A percentile compares a stretch with the other conserved stretches of the same genome.
These are phyloP conservation scores for Agriopis leucophaearia DNA, from an alignment of 2,888 invertebrate species.

Conservation along the genomic window DNA sequence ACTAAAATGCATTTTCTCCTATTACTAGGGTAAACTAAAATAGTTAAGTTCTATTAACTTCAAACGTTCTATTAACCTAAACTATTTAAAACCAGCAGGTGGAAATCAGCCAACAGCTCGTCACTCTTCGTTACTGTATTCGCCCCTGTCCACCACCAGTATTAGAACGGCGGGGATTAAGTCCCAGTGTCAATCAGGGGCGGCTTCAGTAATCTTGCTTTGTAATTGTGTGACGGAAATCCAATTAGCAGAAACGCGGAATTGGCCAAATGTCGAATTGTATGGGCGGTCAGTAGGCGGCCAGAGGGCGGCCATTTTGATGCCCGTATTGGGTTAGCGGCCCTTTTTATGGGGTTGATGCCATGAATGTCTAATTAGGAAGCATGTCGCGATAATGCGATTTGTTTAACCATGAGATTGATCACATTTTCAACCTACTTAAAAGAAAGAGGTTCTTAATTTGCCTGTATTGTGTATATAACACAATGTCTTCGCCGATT, in stretches of 20 bases:
- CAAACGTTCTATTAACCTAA: not conserved
- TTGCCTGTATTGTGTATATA: too few relatives aligned
- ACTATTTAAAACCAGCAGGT: not conserved
- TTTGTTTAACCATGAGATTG: constrained; percentile 11
- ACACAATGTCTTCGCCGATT: too few relatives aligned
- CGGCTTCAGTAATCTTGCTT: constrained; percentile 69
- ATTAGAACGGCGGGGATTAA: constrained; percentile 62
- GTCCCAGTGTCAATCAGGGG: constrained; percentile 69
- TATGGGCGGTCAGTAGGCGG: constrained; percentile 35
- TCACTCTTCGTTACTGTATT: constrained; percentile 44
- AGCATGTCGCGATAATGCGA: constrained; percentile 15
- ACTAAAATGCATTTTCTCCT: too few relatives aligned
- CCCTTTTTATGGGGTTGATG: constrained; percentile 29
- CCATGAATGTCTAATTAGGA: constrained; percentile 32
- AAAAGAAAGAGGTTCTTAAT: too few relatives aligned
- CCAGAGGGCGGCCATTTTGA: constrained; percentile 30
- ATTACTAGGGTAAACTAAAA: too few relatives aligned
- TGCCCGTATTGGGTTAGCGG: constrained; percentile 27
- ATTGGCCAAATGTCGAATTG: constrained; percentile 37
- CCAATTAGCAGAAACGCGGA: constrained; percentile 56
- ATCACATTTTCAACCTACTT: not conserved
- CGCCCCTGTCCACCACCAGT: constrained; percentile 48
- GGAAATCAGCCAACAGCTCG: not conserved
- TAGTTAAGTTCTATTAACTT: too few relatives aligned
- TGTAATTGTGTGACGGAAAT: constrained; percentile 67